Evolutionary conservation across 30 jellyfish, hydroid and myxozoan genomes (phyloP), one percentile per base, ranked within the genome.

Genomic region (Chironex yamaguchii): DNA sequence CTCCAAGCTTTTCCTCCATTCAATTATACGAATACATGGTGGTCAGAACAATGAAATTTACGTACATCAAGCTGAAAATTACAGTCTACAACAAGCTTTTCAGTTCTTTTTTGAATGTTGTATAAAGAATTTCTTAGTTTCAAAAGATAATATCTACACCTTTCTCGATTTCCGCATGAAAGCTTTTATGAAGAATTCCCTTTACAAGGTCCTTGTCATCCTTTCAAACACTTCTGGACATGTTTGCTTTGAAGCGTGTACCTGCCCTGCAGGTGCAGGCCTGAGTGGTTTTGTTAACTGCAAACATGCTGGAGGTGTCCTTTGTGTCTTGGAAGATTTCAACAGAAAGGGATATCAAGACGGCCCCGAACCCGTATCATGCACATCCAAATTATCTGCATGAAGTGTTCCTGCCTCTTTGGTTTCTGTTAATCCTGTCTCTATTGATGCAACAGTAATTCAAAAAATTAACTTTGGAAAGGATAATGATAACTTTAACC

Each of bases 171-270:
- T 72, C 29, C 82, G 82, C 27, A 17, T 68, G 34, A 68, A 68
- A 32, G 66, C 82, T 33, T 29, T 65, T 13, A 68, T 68, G 82
- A 68, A 21, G 82, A 68, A 68, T 17, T 25, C n/a, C 22, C 52
- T 68, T 25, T 64, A 64, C 77, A 64, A 64, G 30, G 77, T 49
- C 42, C 27, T 64, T 30, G 42, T 64, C 30, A n/a, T 22, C 36
- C 32, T 68, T 20, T 36, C 76, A 36, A 72, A 72, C 33, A 25
- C 26, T 34, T 34, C 76, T 72, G 78, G 54, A 25, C 63, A 75
- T 75, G 88, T 75, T 75, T 75, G 76, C 78, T 75, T 22, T 75
- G 88, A 75, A 75, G 88, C 88, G 48, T 75, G 88, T 51, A 75
- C 88, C 30, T 75, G 88, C 53, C 88, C 88, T 48, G 76, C 82